These are phyloP conservation scores for Belgica antarctica DNA, from an alignment of 2,888 invertebrate genomes.

Conservation along the genomic window DNA sequence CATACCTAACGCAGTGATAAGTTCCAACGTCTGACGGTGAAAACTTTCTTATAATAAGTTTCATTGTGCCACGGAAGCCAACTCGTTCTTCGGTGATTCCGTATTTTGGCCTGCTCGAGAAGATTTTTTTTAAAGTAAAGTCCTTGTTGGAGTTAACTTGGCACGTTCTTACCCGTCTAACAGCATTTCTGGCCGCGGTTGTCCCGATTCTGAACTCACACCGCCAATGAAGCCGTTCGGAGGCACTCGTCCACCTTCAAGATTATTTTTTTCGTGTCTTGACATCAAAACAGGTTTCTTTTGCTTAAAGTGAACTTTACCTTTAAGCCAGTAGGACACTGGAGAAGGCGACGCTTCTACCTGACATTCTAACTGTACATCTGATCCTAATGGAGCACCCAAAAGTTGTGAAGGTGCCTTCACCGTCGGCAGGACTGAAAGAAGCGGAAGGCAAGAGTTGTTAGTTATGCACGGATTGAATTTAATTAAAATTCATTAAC, in stretches of 20 bases:
- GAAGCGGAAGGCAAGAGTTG: background rate
- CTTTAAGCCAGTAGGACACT: constrained; percentile 56
- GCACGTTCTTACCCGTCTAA: constrained; percentile 70
- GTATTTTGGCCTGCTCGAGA: constrained; percentile 54
- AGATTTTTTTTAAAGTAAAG: background rate
- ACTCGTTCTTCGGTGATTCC: constrained; percentile 54
- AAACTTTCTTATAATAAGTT: constrained; percentile 56
- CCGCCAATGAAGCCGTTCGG: constrained; percentile 50
- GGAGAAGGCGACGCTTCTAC: constrained; percentile 78
- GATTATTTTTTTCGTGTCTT: background rate
- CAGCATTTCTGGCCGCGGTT: constrained; percentile 66
- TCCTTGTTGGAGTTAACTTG: no score
- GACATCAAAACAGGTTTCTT: background rate
- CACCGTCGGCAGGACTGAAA: constrained; percentile 79
- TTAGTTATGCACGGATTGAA: background rate
- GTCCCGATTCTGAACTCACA: constrained; percentile 51
- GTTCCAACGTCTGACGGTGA: constrained; percentile 65
- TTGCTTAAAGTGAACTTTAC: background rate
- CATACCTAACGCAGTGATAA: constrained; percentile 77
- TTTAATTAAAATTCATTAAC: constrained; percentile 53
- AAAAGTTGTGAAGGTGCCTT: constrained; percentile 86
- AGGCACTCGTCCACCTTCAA: constrained; percentile 50
- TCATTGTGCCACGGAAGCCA: constrained; percentile 55
- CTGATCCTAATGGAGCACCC: constrained; percentile 80
- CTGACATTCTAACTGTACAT: constrained; percentile 81